A percentile compares a stretch with the other conserved stretches of the same genome.
Evolutionary conservation across 1,140 invertebrate species (phyloP).

Genomic region (Zaprionus nigranus): DNA sequence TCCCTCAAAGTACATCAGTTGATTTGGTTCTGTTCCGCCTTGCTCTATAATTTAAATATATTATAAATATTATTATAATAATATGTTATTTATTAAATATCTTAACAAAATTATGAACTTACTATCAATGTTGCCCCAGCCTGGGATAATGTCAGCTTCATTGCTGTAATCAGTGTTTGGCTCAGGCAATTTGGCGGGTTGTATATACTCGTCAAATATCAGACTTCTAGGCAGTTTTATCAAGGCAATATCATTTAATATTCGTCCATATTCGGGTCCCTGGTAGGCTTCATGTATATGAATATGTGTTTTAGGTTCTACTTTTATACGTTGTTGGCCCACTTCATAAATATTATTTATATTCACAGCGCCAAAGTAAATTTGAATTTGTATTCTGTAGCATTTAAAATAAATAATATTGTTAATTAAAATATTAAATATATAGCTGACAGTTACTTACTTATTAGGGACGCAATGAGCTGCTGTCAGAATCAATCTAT

Average conservation of each 20-base stretch:
- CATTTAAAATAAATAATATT: not conserved
- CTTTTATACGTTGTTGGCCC: not conserved
- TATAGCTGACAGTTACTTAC: not conserved
- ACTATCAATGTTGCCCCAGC: not conserved
- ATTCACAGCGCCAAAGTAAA: not conserved
- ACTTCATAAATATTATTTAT: not conserved
- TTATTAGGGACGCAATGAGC: not conserved
- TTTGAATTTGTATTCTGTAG: not conserved
- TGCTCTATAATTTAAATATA: not conserved
- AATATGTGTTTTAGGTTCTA: not conserved
- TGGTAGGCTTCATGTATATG: too few relatives aligned
- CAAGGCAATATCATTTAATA: too few relatives aligned
- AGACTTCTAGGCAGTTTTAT: too few relatives aligned
- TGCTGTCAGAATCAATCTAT: not conserved
- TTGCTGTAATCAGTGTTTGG: not conserved
- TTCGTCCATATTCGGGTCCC: too few relatives aligned
- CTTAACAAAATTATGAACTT: not conserved
- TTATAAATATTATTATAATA: not conserved
- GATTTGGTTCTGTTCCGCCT: not conserved
- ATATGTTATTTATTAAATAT: not conserved
- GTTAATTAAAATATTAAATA: not conserved
- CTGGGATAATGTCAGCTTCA: not conserved
- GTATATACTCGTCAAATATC: too few relatives aligned
- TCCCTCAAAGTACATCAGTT: not conserved
- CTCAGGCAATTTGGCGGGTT: too few relatives aligned